Conservation (phyloP, 2,797 vertebrate genomes). For the Oryzias sinensis region DNA sequence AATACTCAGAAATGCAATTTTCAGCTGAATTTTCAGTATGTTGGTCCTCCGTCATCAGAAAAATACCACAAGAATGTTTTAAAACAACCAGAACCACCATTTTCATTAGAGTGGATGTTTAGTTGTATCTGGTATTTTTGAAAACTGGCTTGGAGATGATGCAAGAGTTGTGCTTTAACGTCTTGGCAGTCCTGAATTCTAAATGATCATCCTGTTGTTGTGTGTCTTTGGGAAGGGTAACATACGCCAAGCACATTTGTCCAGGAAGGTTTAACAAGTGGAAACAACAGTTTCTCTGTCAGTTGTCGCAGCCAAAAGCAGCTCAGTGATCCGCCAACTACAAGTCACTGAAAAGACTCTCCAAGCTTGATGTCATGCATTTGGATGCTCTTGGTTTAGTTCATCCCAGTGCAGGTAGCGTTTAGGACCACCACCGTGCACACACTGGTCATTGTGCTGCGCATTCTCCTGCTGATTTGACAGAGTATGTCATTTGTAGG, state of each 20-base stretch:
- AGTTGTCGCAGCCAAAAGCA: slow-evolving; percentile 44
- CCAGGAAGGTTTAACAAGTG: slow-evolving; percentile 43
- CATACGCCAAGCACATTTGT: slow-evolving; percentile 19
- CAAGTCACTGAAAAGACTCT: slow-evolving; percentile 35
- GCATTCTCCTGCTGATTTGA: slow-evolving; percentile 6
- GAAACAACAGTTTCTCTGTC: slow-evolving; percentile 42
- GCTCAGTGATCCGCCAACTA: slow-evolving; percentile 35
- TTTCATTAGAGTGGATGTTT: slow-evolving; percentile 6
- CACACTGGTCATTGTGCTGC: slow-evolving; percentile 14
- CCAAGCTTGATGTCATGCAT: slow-evolving; percentile 53
- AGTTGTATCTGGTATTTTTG: slow-evolving; percentile 1
- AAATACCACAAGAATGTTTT: background rate
- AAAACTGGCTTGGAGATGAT: background rate
- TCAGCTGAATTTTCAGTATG: too few species aligned
- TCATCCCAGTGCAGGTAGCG: slow-evolving; percentile 20
- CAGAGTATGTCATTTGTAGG: slow-evolving; percentile 30
- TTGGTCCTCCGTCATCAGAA: background rate
- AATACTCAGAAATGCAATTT: too few species aligned
- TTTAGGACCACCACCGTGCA: slow-evolving; percentile 23
- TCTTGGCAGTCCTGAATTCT: slow-evolving; percentile 2
- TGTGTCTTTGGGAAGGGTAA: slow-evolving; percentile 6
- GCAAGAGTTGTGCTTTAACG: too few species aligned
- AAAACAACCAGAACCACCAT: background rate
- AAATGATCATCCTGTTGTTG: background rate
- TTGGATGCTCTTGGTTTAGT: slow-evolving; percentile 31